Evolutionary conservation across 1,140 invertebrate species (phyloP).

Genomic region (Steinernema feltiae): DNA sequence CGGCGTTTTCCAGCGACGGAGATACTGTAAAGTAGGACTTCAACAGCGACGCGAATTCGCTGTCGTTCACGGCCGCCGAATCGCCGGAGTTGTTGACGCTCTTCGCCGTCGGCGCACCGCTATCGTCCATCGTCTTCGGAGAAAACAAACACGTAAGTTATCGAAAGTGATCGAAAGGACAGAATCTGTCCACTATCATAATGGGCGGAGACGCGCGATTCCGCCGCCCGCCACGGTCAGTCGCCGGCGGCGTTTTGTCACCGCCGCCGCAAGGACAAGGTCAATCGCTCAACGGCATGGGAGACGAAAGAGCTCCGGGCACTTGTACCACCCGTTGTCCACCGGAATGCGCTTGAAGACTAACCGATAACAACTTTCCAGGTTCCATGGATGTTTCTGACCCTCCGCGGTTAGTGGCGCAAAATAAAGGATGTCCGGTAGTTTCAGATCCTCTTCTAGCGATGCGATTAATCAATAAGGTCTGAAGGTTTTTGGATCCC

Average conservation of each 20-base stretch:
- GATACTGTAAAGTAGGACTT: not conserved
- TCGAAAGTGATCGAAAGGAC: not conserved
- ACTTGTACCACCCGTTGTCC: not conserved
- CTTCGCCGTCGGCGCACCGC: not conserved
- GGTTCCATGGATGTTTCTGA: not conserved
- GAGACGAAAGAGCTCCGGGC: not conserved
- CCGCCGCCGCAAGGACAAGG: constrained; percentile 9
- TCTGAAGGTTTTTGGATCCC: not conserved
- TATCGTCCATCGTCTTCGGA: not conserved
- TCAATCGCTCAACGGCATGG: not conserved
- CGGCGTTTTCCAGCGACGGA: not conserved
- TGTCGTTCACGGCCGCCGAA: no score
- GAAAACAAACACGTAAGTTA: constrained; percentile 3
- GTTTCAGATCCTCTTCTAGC: not conserved
- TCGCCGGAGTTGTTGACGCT: no score
- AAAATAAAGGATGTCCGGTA: no score
- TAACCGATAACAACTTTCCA: not conserved
- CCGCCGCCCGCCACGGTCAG: not conserved
- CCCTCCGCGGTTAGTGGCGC: no score
- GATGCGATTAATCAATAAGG: not conserved
- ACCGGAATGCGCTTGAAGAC: not conserved
- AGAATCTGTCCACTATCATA: not conserved
- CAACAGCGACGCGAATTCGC: not conserved
- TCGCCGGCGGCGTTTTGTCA: not conserved
- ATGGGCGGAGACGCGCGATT: not conserved